Percentiles rank a stretch among this genome's conserved stretches.
Conservation (phyloP, 2,888 invertebrate genomes). For the Calliphora vomitoria region DNA sequence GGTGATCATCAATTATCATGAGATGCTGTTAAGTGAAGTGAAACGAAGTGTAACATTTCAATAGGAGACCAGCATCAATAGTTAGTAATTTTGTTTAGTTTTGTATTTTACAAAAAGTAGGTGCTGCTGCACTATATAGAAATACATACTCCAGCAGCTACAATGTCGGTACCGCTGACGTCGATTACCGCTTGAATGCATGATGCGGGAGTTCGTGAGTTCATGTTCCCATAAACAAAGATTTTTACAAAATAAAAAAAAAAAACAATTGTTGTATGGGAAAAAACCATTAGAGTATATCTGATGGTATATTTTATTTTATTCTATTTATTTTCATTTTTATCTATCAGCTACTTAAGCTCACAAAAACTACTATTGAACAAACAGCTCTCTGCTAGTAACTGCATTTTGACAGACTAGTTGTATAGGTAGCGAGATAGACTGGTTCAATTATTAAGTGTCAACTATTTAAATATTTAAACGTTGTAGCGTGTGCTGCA, state of each 20-base stretch:
- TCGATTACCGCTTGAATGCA: slow-evolving; percentile 69
- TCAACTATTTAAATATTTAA: slow-evolving; percentile 56
- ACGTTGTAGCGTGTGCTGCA: slow-evolving; percentile 49
- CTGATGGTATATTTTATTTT: slow-evolving; percentile 42
- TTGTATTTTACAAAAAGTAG: slow-evolving; percentile 16
- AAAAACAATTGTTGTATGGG: slow-evolving; percentile 56
- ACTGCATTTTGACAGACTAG: slow-evolving; percentile 46
- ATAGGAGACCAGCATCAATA: slow-evolving; percentile 74
- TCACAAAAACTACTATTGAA: neutral
- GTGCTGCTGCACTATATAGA: slow-evolving; percentile 40
- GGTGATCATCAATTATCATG: slow-evolving; percentile 65
- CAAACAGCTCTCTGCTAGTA: neutral
- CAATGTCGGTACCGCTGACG: slow-evolving; percentile 51
- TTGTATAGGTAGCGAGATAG: neutral
- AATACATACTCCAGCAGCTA: slow-evolving; percentile 37
- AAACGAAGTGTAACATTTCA: slow-evolving; percentile 76
- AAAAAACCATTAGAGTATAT: slow-evolving; percentile 69
- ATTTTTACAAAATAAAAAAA: slow-evolving; percentile 38
- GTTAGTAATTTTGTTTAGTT: slow-evolving; percentile 3
- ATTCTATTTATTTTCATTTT: neutral
- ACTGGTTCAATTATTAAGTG: slow-evolving; percentile 48
- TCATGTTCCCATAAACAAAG: slow-evolving; percentile 71
- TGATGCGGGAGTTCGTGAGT: slow-evolving; percentile 70
- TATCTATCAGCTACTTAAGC: slow-evolving; percentile 13
- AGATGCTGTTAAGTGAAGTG: slow-evolving; percentile 75